These are phyloP conservation scores for Acrocephalus arundinaceus DNA, from an alignment of 2,113 vertebrate genomes.

Conservation along the genomic window DNA sequence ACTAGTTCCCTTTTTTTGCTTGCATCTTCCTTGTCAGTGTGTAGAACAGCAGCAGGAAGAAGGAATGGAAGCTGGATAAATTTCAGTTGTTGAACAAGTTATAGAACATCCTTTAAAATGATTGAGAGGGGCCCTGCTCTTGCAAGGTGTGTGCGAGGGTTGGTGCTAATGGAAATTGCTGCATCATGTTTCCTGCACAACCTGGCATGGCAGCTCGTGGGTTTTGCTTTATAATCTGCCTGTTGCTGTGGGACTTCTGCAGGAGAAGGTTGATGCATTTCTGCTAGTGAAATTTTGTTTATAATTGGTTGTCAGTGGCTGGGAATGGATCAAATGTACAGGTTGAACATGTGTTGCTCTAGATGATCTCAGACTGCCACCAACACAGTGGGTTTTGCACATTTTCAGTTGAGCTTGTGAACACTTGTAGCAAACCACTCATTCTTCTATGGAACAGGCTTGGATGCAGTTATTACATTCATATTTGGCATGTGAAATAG, in stretches of 20 bases:
- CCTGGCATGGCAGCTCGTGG: not conserved
- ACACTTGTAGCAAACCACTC: not conserved
- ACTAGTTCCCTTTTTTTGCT: not conserved
- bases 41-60: not conserved
- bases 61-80: not conserved
- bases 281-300: not conserved
- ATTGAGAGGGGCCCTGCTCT: not conserved
- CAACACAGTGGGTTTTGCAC: not conserved
- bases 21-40: fast-evolving
- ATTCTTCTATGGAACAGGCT: not conserved
- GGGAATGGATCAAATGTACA: not conserved
- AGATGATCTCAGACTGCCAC: not conserved
- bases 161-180: not conserved
- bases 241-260: not conserved
- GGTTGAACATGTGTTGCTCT: not conserved
- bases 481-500: not conserved
- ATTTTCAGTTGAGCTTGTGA: not conserved
- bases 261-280: not conserved
- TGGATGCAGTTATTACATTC: not conserved
- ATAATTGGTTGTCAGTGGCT: not conserved
- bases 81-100: not conserved
- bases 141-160: not conserved
- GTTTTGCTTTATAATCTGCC: not conserved
- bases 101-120: not conserved
- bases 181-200: not conserved